These are phyloP conservation scores for Nerophis lumbriciformis DNA, from an alignment of 2,113 vertebrate genomes.

Conservation along the genomic window DNA sequence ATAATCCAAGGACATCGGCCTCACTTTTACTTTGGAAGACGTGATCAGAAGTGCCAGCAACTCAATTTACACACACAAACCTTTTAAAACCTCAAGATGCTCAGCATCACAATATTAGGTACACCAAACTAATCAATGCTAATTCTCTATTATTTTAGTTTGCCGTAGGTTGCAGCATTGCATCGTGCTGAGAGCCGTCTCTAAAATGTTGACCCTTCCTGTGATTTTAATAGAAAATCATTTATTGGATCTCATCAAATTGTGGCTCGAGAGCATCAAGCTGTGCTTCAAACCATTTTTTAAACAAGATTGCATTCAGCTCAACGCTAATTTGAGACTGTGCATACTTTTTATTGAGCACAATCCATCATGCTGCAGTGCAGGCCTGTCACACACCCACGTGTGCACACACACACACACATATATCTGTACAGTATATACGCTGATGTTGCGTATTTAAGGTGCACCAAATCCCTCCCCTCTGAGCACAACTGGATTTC, in stretches of 20 bases:
- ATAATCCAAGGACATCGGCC: conserved; percentile 16
- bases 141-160: no score
- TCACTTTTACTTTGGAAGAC: conserved; percentile 3
- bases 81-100: no score
- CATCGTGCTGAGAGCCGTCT: no score
- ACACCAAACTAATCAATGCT: no score
- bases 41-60: conserved; percentile 1
- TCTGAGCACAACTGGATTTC: conserved; percentile 13
- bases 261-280: no score
- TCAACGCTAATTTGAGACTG: conserved; percentile 4
- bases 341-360: conserved; percentile 15
- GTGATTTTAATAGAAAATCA: no score
- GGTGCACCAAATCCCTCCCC: conserved; percentile 2
- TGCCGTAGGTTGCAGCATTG: no score
- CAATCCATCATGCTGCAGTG: conserved; percentile 12
- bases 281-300: neutral
- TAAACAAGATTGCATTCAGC: conserved; percentile 1
- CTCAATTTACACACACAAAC: no score
- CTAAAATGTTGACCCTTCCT: no score
- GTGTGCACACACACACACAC: conserved; percentile 4
- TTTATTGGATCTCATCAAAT: no score
- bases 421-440: neutral
- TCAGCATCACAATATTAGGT: no score
- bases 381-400: neutral
- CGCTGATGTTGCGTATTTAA: conserved; percentile 9